Percentiles rank a stretch among this genome's conserved stretches.
These are phyloP conservation scores for Leptopterna dolabrata DNA, from an alignment of 2,888 invertebrate genomes.

Conservation along the genomic window DNA sequence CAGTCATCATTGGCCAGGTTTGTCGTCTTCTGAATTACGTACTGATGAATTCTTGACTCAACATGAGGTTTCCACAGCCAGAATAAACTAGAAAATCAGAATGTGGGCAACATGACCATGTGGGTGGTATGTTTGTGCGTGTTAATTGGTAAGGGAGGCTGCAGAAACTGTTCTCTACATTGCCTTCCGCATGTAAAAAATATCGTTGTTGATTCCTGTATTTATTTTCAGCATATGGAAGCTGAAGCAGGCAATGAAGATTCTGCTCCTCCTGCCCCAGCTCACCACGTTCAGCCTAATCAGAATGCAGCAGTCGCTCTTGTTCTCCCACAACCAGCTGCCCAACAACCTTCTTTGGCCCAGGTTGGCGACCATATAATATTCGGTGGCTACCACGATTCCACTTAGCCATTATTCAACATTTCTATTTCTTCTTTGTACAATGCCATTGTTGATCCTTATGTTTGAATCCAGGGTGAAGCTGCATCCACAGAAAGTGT, in stretches of 20 bases:
- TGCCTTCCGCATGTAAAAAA: too few relatives aligned
- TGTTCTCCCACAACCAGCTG: constrained; percentile 65
- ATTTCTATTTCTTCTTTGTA: too few relatives aligned
- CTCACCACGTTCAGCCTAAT: constrained; percentile 62
- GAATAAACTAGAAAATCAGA: too few relatives aligned
- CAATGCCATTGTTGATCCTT: too few relatives aligned
- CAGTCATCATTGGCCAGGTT: constrained; percentile 50
- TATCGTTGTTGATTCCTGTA: too few relatives aligned
- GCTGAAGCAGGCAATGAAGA: constrained; percentile 67
- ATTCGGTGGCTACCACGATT: too few relatives aligned
- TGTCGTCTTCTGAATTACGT: background rate
- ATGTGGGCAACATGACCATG: too few relatives aligned
- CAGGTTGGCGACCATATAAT: constrained; percentile 51
- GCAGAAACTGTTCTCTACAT: too few relatives aligned
- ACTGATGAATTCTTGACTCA: too few relatives aligned
- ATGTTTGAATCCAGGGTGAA: constrained; percentile 54
- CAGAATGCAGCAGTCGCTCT: constrained; percentile 62
- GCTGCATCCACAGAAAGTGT: constrained; percentile 51
- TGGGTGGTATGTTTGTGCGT: too few relatives aligned
- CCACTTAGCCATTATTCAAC: background rate
- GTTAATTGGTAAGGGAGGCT: too few relatives aligned
- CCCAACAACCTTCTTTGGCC: constrained; percentile 62
- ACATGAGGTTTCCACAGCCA: too few relatives aligned
- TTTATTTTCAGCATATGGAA: constrained; percentile 67
- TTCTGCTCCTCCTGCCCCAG: constrained; percentile 58